Percentiles rank a stretch among this genome's conserved stretches.
phyloP scores from a whole-genome alignment of 2,797 vertebrate genomes.

The Morelia viridis region DNA sequence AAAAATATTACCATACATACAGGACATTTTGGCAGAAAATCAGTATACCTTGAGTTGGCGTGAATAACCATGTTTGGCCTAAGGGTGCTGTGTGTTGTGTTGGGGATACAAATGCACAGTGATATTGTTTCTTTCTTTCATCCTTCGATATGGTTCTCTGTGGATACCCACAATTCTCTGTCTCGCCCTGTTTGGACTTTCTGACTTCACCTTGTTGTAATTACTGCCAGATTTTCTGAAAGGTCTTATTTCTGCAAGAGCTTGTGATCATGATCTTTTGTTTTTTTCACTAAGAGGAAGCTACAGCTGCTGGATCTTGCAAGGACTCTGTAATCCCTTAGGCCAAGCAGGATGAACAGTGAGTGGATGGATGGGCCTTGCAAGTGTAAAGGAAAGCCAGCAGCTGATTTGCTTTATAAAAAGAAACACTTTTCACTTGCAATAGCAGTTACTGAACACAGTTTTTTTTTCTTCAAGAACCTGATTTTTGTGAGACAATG shows the following conservation, averaged over 20 bases:
- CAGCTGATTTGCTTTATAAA: neutral
- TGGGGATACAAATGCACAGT: neutral
- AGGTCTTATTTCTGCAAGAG: neutral
- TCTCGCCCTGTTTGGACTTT: neutral
- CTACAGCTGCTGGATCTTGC: neutral
- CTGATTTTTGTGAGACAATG: neutral
- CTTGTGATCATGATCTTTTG: neutral
- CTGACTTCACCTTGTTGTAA: neutral
- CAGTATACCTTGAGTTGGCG: neutral
- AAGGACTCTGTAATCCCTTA: neutral
- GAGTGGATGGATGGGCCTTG: neutral
- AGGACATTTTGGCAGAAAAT: neutral
- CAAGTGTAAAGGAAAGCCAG: neutral
- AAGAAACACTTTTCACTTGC: neutral
- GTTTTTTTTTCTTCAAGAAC: neutral
- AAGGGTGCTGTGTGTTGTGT: neutral
- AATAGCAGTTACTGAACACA: neutral
- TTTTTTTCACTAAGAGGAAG: neutral
- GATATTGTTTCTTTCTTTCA: neutral
- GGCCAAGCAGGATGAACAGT: neutral
- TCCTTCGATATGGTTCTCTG: neutral
- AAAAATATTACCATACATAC: neutral
- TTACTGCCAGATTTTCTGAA: neutral
- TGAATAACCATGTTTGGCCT: neutral
- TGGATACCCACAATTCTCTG: no score